Evolutionary conservation across 2,797 vertebrate species (phyloP).

Genomic region (Scolopax bukidnonensis): DNA sequence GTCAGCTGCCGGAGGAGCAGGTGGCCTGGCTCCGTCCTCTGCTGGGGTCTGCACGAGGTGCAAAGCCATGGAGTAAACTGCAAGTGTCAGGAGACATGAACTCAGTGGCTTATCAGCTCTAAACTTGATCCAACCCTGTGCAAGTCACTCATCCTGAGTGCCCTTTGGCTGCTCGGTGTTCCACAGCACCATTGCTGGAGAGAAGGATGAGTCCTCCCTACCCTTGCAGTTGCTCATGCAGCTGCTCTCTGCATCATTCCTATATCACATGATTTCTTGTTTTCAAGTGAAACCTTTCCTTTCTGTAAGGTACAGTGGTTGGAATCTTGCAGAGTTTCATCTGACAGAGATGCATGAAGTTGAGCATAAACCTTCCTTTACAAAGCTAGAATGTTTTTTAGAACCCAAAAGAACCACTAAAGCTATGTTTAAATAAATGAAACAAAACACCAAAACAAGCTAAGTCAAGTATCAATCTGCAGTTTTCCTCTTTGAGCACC

Average conservation of each 20-base stretch:
- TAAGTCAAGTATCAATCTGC: not conserved
- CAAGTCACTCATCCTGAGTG: fast-evolving
- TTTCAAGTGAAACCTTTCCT: not conserved
- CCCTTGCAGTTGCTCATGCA: not conserved
- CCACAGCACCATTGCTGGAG: not conserved
- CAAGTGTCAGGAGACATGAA: not conserved
- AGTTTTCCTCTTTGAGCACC: not conserved
- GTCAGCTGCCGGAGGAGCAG: not conserved
- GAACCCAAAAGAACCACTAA: not conserved
- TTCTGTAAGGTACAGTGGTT: not conserved
- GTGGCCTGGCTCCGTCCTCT: not conserved
- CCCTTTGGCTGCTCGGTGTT: fast-evolving
- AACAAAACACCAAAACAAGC: not conserved
- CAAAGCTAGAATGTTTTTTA: not conserved
- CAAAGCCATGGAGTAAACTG: not conserved
- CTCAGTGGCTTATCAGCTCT: not conserved
- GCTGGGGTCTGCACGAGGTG: not conserved
- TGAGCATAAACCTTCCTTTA: not conserved
- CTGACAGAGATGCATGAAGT: not conserved
- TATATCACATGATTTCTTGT: not conserved
- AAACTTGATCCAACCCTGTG: not conserved
- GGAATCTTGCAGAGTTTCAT: not conserved
- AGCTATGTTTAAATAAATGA: not conserved
- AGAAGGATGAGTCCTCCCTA: not conserved
- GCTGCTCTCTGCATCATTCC: not conserved